A percentile compares a stretch with the other conserved stretches of the same genome.
These are phyloP conservation scores for Enteromius viviparus DNA, from an alignment of 2,797 vertebrate species.

Conservation along the genomic window DNA sequence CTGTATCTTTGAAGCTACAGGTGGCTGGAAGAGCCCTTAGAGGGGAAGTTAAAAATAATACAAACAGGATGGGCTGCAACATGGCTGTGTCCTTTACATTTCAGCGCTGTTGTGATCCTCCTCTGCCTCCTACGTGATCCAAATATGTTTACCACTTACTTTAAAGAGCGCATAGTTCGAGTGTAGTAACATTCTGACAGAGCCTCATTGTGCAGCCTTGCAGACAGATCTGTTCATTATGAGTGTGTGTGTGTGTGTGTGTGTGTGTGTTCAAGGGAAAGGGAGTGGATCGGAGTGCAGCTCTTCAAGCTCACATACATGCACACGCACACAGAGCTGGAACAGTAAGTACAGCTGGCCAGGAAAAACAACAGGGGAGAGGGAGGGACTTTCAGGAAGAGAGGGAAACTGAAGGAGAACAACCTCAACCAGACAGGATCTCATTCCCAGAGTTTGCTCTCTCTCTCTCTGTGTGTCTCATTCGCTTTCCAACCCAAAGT, in stretches of 20 bases:
- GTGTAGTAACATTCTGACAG: slow-evolving; percentile 37
- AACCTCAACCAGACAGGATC: slow-evolving; percentile 66
- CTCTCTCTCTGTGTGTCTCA: slow-evolving; percentile 16
- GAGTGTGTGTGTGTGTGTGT: slow-evolving; percentile 27
- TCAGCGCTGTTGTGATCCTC: background rate
- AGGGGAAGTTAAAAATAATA: slow-evolving; percentile 36
- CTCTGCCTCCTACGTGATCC: background rate
- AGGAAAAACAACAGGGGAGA: slow-evolving; percentile 72
- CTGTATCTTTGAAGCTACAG: slow-evolving; percentile 32
- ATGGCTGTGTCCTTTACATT: slow-evolving; percentile 26
- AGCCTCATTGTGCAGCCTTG: slow-evolving; percentile 14
- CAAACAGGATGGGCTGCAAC: slow-evolving; percentile 56
- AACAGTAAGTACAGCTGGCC: slow-evolving; percentile 63
- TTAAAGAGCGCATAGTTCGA: slow-evolving; percentile 38
- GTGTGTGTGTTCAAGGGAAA: slow-evolving; percentile 43
- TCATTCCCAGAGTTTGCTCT: slow-evolving; percentile 49
- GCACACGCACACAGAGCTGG: slow-evolving; percentile 44
- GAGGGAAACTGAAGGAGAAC: slow-evolving; percentile 73
- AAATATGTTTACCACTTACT: slow-evolving; percentile 37
- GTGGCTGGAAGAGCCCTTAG: slow-evolving; percentile 31
- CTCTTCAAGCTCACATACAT: slow-evolving; percentile 39
- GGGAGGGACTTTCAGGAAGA: slow-evolving; percentile 70
- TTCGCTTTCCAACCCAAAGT: slow-evolving; percentile 23
- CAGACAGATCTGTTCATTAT: slow-evolving; percentile 46
- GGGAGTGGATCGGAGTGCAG: slow-evolving; percentile 51